phyloP scores from a whole-genome alignment of 1,140 invertebrate genomes.

The Theocolax elegans region DNA sequence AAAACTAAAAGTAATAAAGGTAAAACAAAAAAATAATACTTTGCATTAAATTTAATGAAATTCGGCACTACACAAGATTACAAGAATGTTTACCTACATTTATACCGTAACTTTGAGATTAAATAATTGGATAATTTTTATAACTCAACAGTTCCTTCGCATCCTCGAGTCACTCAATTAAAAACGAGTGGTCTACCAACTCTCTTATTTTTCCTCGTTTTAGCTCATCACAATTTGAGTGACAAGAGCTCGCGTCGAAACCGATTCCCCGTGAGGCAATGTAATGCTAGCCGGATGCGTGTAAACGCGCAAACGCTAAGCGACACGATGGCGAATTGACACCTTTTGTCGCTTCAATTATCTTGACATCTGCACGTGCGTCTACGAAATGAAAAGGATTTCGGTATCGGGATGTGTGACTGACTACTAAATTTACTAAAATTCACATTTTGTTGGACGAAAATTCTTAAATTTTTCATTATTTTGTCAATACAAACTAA shows the following conservation, averaged over 20 bases:
- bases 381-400: conserved; percentile 29
- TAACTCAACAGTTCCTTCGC: too few species aligned
- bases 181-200: background rate
- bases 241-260: conserved; percentile 23
- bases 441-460: too few species aligned
- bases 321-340: background rate
- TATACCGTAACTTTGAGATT: too few species aligned
- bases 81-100: too few species aligned
- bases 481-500: too few species aligned
- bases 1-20: too few species aligned
- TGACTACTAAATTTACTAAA: too few species aligned
- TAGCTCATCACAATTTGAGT: conserved; percentile 21
- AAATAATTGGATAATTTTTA: too few species aligned
- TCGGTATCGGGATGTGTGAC: conserved; percentile 53
- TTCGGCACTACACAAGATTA: too few species aligned
- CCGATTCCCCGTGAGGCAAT: conserved; percentile 5
- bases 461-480: too few species aligned
- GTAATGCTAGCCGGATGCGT: background rate
- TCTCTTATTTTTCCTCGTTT: conserved; percentile 2
- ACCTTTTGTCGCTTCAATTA: conserved; percentile 22
- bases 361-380: background rate
- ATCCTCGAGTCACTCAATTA: conserved; percentile 3
- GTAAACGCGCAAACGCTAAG: background rate
- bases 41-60: too few species aligned
- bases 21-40: too few species aligned